These are phyloP conservation scores for Galemys pyrenaicus DNA, from an alignment of 2,113 vertebrate species.

Conservation along the genomic window DNA sequence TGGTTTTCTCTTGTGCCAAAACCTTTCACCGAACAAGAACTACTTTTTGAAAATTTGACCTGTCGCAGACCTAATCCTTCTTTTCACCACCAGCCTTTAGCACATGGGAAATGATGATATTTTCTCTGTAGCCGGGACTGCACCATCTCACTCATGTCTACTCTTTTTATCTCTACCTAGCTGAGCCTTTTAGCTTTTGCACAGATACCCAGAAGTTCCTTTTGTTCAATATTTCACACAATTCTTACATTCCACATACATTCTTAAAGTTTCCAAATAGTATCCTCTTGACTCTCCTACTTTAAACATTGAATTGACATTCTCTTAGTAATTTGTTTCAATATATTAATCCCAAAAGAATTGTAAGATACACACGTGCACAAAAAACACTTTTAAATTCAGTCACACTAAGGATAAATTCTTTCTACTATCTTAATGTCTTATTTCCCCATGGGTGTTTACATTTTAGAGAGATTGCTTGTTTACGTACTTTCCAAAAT, in stretches of 20 bases:
- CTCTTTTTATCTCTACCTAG: not conserved
- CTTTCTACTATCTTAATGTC: not conserved
- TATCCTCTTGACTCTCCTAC: not conserved
- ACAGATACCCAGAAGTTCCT: not conserved
- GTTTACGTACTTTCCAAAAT: slow-evolving; percentile 14
- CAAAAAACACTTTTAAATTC: not conserved
- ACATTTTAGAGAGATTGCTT: not conserved
- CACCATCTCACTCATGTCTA: not conserved
- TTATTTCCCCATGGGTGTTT: not conserved
- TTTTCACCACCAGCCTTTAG: not conserved
- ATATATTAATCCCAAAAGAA: not conserved
- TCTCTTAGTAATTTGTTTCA: not conserved
- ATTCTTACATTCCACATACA: not conserved
- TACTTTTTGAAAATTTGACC: not conserved
- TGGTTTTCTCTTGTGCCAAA: not conserved
- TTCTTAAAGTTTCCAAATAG: not conserved
- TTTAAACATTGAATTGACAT: not conserved
- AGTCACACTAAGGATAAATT: not conserved
- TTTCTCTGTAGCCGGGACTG: not conserved
- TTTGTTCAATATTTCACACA: not conserved
- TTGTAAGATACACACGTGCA: not conserved
- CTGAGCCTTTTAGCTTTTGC: not conserved
- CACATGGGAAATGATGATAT: not conserved
- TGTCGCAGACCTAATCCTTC: not conserved
- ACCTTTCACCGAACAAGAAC: not conserved